These are phyloP conservation scores for Knipowitschia caucasica DNA, from an alignment of 2,797 vertebrate species.

Conservation along the genomic window DNA sequence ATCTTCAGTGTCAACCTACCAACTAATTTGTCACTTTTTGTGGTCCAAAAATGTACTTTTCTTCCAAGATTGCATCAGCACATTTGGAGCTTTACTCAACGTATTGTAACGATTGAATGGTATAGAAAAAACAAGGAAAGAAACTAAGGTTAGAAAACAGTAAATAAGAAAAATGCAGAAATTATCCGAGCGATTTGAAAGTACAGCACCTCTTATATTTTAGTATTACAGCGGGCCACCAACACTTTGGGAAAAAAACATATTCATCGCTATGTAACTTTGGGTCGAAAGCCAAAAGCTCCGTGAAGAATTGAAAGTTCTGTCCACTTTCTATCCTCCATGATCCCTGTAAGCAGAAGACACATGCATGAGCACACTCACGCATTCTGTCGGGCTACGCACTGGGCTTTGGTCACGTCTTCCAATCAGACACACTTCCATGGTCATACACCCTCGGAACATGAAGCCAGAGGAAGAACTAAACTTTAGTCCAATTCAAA, in stretches of 20 bases:
- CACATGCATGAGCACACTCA: conserved; percentile 23
- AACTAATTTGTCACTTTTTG: too few species aligned
- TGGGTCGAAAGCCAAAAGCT: conserved; percentile 15
- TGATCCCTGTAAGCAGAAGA: conserved; percentile 21
- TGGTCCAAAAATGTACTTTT: too few species aligned
- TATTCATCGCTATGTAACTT: conserved; percentile 4
- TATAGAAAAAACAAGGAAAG: too few species aligned
- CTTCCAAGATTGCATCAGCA: too few species aligned
- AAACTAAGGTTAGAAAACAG: too few species aligned
- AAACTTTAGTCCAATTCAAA: conserved; percentile 1
- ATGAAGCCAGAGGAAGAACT: neutral
- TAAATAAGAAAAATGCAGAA: too few species aligned
- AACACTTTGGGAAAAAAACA: neutral
- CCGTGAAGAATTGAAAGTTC: conserved; percentile 2
- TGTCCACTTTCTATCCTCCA: conserved; percentile 10
- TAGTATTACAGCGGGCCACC: neutral
- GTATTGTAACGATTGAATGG: too few species aligned
- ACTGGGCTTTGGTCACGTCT: conserved; percentile 12
- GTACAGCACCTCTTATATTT: neutral
- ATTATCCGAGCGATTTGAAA: too few species aligned
- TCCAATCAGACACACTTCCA: conserved; percentile 17
- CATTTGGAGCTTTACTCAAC: too few species aligned
- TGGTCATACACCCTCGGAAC: conserved; percentile 5
- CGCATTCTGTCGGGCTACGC: conserved; percentile 5
- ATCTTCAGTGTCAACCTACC: too few species aligned